Percentiles rank a stretch among this genome's conserved stretches.
phyloP scores from a whole-genome alignment of 2,888 invertebrate genomes.

The Cheilosia soror region DNA sequence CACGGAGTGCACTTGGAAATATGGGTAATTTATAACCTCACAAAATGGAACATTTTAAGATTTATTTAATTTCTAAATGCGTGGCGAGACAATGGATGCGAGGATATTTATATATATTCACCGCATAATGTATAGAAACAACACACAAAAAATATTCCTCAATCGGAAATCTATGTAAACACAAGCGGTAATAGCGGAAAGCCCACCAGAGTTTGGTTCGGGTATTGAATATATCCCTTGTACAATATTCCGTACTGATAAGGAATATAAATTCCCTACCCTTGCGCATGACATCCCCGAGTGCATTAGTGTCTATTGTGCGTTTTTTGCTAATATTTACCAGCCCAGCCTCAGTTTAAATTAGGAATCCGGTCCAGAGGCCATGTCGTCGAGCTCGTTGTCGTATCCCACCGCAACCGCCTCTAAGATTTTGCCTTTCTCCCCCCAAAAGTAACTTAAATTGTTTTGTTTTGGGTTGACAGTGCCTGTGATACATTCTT shows the following conservation, averaged over 20 bases:
- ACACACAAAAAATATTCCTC: neutral
- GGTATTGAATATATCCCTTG: slow-evolving; percentile 22
- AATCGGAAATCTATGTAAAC: slow-evolving; percentile 25
- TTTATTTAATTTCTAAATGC: no score
- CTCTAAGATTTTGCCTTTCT: slow-evolving; percentile 2
- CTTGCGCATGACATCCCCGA: slow-evolving; percentile 41
- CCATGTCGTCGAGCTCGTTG: slow-evolving; percentile 54
- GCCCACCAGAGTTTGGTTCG: slow-evolving; percentile 23
- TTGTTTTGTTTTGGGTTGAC: slow-evolving; percentile 41
- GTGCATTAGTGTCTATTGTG: slow-evolving; percentile 43
- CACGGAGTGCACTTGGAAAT: no score
- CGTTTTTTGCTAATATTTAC: slow-evolving; percentile 40
- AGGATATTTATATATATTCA: neutral
- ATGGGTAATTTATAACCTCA: no score
- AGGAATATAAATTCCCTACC: slow-evolving; percentile 23
- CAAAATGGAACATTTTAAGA: no score
- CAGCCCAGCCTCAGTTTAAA: slow-evolving; percentile 72
- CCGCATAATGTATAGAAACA: neutral
- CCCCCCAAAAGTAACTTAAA: slow-evolving; percentile 5
- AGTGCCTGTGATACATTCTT: slow-evolving; percentile 52
- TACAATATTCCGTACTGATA: slow-evolving; percentile 25
- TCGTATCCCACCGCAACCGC: slow-evolving; percentile 65
- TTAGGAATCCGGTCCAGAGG: slow-evolving; percentile 69
- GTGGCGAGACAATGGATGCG: no score
- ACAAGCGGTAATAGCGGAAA: slow-evolving; percentile 17